Evolutionary conservation across 2,888 invertebrate species (phyloP), one percentile per base, ranked within the genome.

Genomic region (Volucella zonaria): DNA sequence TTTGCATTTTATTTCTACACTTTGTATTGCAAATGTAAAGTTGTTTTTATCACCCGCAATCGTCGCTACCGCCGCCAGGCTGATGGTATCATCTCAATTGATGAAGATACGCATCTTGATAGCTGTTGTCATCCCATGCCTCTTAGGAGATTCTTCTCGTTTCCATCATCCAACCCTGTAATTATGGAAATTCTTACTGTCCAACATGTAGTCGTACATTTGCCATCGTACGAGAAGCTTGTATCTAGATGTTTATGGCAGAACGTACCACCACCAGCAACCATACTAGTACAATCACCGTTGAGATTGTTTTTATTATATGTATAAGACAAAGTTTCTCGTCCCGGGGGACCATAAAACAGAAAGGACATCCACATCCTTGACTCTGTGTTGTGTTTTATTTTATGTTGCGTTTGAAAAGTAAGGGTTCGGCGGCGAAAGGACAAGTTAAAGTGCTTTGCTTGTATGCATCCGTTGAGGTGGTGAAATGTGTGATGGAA

Each of bases 171-270:
- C 15, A 52, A 38, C 15, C 45, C 58, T 67, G 71, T 67, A 82
- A 82, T 77, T 82, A 77, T 77, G 61, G 66, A 73, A 77, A 67
- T 67, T 40, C 15, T 14, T 56, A 45, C 70, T 80, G 43, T 78
- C 70, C 51, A 40, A 64, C 43, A 43, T 11, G 58, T 58, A 38
- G n/a, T 40, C 14, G 15, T 8, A 38, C 51, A 40, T 52, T 14
- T 43, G 18, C 23, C 51, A 9, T 43, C 12, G 38, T 31, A 6
- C 31, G 31, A 31, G 6, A 6, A 31, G 6, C 31, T 31, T 6
- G 31, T 31, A 31, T 31, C 31, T 31, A 6, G 31, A 4, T 31
- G 31, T 31, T 31, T 31, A 49, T 38, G 31, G 10, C 43, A 54
- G 15, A 23, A 23, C 2, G 18, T 23, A 23, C 2, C 2, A 23